These are phyloP conservation scores for Anabacerthia variegaticeps DNA, from an alignment of 2,797 vertebrate species.

Conservation along the genomic window DNA sequence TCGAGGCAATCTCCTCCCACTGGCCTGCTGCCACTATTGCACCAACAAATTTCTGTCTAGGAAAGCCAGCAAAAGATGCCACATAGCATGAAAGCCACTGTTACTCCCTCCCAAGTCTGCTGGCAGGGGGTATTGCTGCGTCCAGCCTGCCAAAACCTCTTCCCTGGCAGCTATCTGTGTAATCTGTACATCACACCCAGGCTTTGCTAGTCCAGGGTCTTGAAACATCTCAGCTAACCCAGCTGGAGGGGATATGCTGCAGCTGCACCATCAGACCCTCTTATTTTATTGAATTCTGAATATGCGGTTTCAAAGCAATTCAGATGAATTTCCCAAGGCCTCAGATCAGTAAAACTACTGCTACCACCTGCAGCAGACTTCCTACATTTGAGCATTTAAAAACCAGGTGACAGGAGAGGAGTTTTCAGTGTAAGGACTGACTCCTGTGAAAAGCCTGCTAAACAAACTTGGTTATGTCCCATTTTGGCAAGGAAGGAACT, in stretches of 20 bases:
- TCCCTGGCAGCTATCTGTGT: conserved; percentile 66
- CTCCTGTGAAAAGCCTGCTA: conserved; percentile 56
- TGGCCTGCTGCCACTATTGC: conserved; percentile 66
- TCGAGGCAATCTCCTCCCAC: conserved; percentile 72
- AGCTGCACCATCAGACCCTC: conserved; percentile 78
- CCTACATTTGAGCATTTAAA: conserved; percentile 74
- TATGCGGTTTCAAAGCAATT: conserved; percentile 79
- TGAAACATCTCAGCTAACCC: conserved; percentile 72
- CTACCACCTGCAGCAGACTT: conserved; percentile 73
- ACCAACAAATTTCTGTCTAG: conserved; percentile 59
- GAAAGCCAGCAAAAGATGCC: conserved; percentile 70
- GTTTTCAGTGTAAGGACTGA: conserved; percentile 62
- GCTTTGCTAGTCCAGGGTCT: conserved; percentile 71
- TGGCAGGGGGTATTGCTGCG: conserved; percentile 58
- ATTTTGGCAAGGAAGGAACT: conserved; percentile 25
- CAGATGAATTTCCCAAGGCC: conserved; percentile 77
- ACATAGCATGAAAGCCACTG: conserved; percentile 57
- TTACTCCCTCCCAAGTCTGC: conserved; percentile 67
- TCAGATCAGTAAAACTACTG: conserved; percentile 72
- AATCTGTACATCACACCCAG: conserved; percentile 63
- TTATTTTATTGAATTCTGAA: conserved; percentile 81
- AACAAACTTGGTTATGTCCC: conserved; percentile 58
- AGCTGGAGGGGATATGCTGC: conserved; percentile 77
- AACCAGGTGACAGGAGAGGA: conserved; percentile 77
- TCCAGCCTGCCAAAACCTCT: conserved; percentile 68